Base-by-base conservation (phyloP, 2,113 vertebrate species). In the Xerus inauris region DNA sequence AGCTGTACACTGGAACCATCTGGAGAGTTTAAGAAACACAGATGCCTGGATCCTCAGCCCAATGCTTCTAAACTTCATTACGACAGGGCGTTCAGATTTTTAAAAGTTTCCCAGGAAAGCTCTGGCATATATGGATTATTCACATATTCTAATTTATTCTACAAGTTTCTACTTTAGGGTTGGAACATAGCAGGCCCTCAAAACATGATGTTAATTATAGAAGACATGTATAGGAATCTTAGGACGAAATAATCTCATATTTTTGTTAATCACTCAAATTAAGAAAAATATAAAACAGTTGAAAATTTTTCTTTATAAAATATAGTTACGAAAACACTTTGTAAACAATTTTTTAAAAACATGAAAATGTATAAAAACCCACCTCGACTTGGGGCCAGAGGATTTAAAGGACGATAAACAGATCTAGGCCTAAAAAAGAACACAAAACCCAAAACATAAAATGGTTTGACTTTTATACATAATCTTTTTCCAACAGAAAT, bases 401-500 rank as follows among this genome's bases (percentile, higher is more conserved):
- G 99, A 98, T 99, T 99, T 97, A 99, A 98, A 97, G 99, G 99
- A 91, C 99, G 99, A 98, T 99, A 99, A 92, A 99, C 99, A 67
- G 99, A 99, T 71, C 99, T 98, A 97, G 99, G 99, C 98, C 99
- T 99, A 98, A 84, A 98, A 97, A 95, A 95, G 94, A 97, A 92
- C 40, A 94, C 2, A 72, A 77, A 83, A 73, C n/a, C 22, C 49
- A 89, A 45, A 62, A 89, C 17, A 19, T 77, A 28, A 92, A 69
- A 35, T 9, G 26, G 8, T 69, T 51, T 57, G 64, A 69, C 28
- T 30, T 42, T 49, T 73, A 69, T 17, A 17, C 11, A 4, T 59
- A 8, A 42, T 35, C 45, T 81, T 93, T 32, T 54, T 17, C 45
- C 87, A 75, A 38, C 19, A 94, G 47, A 94, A 64, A 75, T 38